These are phyloP conservation scores for Kryptolebias ocellatus DNA, from an alignment of 2,797 vertebrate species.

Conservation along the genomic window DNA sequence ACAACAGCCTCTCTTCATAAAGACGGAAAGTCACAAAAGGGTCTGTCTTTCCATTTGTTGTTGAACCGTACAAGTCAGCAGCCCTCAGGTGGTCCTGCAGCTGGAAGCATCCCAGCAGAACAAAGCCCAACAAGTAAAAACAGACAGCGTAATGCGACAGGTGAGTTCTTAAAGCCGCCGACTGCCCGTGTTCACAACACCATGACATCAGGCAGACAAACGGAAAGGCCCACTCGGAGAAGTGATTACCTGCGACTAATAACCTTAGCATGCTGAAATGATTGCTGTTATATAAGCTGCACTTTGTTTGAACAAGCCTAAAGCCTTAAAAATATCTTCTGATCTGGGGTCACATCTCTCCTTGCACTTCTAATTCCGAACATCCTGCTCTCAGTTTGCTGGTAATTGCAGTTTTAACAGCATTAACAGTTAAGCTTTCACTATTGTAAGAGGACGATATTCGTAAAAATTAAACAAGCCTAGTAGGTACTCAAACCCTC, in stretches of 20 bases:
- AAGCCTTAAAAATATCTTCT: no score
- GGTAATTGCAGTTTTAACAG: no score
- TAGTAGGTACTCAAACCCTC: not conserved
- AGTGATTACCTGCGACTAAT: no score
- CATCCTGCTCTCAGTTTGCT: no score
- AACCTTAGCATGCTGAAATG: no score
- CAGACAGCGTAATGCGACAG: conserved; percentile 34
- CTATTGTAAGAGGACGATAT: no score
- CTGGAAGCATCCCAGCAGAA: not conserved
- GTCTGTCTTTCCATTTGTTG: not conserved
- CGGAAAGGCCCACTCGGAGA: no score
- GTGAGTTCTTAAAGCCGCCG: conserved; percentile 29
- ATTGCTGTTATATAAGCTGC: no score
- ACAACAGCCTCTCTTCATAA: not conserved
- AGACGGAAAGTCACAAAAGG: conserved; percentile 5
- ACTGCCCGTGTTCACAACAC: not conserved
- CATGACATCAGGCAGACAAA: no score
- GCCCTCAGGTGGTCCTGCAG: not conserved
- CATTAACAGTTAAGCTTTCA: not conserved
- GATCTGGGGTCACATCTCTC: no score
- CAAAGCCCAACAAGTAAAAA: conserved; percentile 23
- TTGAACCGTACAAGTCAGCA: conserved; percentile 10
- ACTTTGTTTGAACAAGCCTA: no score
- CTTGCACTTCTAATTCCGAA: no score
- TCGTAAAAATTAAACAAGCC: not conserved